Conservation (phyloP, 2,888 invertebrate species). For the Hybos culiciformis region DNA sequence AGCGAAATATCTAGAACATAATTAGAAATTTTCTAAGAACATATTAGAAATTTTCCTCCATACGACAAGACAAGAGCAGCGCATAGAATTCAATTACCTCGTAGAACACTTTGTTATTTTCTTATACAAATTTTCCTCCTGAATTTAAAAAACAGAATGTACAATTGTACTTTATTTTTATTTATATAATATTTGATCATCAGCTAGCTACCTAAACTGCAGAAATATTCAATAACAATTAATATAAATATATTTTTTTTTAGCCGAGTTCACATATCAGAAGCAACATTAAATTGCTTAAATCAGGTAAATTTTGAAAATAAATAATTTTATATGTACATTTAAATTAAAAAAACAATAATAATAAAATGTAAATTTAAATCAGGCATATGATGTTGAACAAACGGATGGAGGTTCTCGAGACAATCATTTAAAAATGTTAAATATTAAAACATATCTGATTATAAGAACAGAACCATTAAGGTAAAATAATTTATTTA, state of each 20-base stretch:
- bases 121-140: too few relatives aligned
- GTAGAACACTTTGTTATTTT: too few relatives aligned
- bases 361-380: too few relatives aligned
- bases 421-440: constrained; percentile 71
- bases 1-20: neutral
- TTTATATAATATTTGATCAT: too few relatives aligned
- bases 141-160: too few relatives aligned
- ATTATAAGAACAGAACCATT: constrained; percentile 71
- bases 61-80: constrained; percentile 1
- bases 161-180: too few relatives aligned
- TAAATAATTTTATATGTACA: too few relatives aligned
- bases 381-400: constrained; percentile 85
- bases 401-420: constrained; percentile 76
- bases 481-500: constrained; percentile 25
- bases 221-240: neutral
- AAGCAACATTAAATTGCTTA: constrained; percentile 71
- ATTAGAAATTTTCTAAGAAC: neutral
- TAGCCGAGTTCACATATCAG: constrained; percentile 91
- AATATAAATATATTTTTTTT: neutral
- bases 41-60: neutral
- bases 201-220: too few relatives aligned
- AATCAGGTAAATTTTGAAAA: constrained; percentile 82
- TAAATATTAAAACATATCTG: constrained; percentile 76
- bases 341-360: too few relatives aligned
- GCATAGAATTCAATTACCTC: too few relatives aligned